These are phyloP conservation scores for Squalus acanthias DNA, from an alignment of 2,797 vertebrate genomes.

Conservation along the genomic window DNA sequence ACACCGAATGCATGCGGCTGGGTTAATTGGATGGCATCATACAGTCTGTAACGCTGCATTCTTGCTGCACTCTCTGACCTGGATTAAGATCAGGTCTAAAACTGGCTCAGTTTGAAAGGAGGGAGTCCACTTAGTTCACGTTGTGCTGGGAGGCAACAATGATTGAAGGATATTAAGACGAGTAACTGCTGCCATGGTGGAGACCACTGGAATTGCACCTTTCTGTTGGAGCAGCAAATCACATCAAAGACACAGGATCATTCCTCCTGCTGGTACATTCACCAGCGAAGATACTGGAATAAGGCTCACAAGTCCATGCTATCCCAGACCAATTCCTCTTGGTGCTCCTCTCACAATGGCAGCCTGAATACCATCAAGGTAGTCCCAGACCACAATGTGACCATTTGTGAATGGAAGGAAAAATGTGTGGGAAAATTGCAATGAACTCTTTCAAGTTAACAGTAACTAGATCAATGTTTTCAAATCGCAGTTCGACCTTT, in stretches of 20 bases:
- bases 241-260: background rate
- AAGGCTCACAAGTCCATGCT: background rate
- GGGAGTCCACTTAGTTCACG: background rate
- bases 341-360: background rate
- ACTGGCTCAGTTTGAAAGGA: background rate
- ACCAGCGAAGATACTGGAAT: background rate
- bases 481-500: background rate
- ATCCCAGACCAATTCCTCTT: background rate
- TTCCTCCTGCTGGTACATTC: background rate
- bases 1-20: slow-evolving; percentile 1
- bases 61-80: background rate
- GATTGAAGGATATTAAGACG: slow-evolving; percentile 5
- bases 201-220: background rate
- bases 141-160: background rate
- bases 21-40: slow-evolving; percentile 26
- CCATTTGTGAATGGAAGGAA: background rate
- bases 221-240: background rate
- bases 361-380: background rate
- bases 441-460: background rate
- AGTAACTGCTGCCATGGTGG: background rate
- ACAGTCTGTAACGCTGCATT: slow-evolving; percentile 2
- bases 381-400: background rate
- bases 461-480: background rate
- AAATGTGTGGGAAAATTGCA: background rate
- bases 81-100: slow-evolving; percentile 1